Evolutionary conservation across 1,140 invertebrate species (phyloP).

Genomic region (Trigoniulus corallinus): DNA sequence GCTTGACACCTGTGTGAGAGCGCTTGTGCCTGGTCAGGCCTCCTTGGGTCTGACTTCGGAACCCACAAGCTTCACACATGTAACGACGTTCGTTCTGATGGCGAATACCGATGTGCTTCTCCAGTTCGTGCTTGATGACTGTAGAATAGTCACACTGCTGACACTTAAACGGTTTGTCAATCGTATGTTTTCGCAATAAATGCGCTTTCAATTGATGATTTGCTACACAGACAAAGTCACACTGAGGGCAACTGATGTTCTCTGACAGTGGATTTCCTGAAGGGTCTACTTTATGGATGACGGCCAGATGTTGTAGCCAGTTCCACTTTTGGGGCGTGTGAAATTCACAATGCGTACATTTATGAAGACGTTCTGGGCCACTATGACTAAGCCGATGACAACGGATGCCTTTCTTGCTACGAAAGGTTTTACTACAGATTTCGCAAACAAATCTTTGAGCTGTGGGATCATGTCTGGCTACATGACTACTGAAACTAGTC

Average conservation of each 20-base stretch:
- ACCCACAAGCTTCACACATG: constrained; percentile 20
- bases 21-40: constrained; percentile 17
- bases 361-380: background rate
- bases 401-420: background rate
- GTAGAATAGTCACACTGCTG: constrained; percentile 30
- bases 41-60: constrained; percentile 7
- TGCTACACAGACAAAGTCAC: constrained; percentile 15
- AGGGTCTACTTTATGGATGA: constrained; percentile 16
- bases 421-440: background rate
- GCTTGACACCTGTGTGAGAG: constrained; percentile 15
- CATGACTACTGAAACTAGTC: background rate
- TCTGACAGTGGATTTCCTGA: constrained; percentile 15
- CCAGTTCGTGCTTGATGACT: constrained; percentile 29
- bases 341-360: constrained; percentile 16
- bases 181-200: constrained; percentile 14
- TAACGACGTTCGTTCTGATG: constrained; percentile 18
- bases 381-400: background rate
- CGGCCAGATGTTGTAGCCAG: constrained; percentile 17
- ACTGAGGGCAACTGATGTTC: constrained; percentile 14
- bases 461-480: background rate
- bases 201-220: constrained; percentile 19
- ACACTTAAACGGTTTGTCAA: constrained; percentile 30
- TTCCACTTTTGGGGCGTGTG: constrained; percentile 17
- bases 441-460: background rate
- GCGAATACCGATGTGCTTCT: constrained; percentile 28